These are phyloP conservation scores for Caenorhabditis sp. DNA, from an alignment of 2,888 invertebrate genomes.

Conservation along the genomic window DNA sequence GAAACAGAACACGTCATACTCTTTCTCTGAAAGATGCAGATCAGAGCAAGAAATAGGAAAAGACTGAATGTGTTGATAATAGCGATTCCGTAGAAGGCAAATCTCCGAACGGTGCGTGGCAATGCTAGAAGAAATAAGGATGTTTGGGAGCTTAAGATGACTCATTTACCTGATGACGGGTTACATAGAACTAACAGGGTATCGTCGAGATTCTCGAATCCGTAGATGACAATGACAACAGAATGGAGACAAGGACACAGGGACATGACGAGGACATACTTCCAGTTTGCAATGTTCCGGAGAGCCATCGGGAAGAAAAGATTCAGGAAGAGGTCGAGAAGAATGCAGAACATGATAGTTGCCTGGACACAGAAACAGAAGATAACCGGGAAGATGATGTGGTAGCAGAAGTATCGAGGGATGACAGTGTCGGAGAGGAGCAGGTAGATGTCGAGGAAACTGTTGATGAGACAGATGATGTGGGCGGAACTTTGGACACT, in stretches of 20 bases:
- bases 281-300: slow-evolving; percentile 8
- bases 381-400: slow-evolving; percentile 8
- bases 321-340: slow-evolving; percentile 25
- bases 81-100: not conserved
- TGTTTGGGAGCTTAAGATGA: not conserved
- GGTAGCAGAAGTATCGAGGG: slow-evolving; percentile 24
- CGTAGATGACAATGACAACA: not conserved
- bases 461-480: slow-evolving; percentile 32
- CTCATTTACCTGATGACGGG: slow-evolving; percentile 12
- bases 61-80: slow-evolving; percentile 11
- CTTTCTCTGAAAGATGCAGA: slow-evolving; percentile 13
- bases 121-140: not conserved
- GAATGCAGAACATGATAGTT: slow-evolving; percentile 39
- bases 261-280: slow-evolving; percentile 29
- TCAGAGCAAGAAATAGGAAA: slow-evolving; percentile 1
- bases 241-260: slow-evolving; percentile 16
- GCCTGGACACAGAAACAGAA: slow-evolving; percentile 47
- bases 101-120: not conserved
- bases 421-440: slow-evolving; percentile 31
- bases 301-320: slow-evolving; percentile 33
- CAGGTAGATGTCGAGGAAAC: slow-evolving; percentile 45
- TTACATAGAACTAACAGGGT: slow-evolving; percentile 18
- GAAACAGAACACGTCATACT: too few relatives aligned
- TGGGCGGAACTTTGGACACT: slow-evolving; percentile 33
- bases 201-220: slow-evolving; percentile 7